Base-by-base conservation (phyloP, 2,888 invertebrate species). In the Ormia ochracea region DNA sequence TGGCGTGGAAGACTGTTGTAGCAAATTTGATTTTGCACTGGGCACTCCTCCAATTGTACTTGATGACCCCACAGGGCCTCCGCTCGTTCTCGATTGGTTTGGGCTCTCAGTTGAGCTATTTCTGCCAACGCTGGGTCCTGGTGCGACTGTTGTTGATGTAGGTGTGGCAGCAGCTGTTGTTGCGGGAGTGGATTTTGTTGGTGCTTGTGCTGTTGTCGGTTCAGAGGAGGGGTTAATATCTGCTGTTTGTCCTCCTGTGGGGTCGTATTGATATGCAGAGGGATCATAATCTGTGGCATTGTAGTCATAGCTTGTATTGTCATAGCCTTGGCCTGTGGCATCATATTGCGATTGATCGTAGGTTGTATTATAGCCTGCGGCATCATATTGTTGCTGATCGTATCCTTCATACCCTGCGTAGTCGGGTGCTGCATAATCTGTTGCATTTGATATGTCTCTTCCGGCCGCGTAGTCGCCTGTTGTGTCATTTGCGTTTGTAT, bases 1-100 rank as follows among this genome's bases (percentile, higher is more conserved):
- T 84, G 88, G 7, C 89, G 89, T 70, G 90, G 90, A 79, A 88
- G 89, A 83, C 90, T 89, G 90, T 90, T 90, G 88, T 85, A 88
- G 82, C 89, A 88, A n/a, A 87, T 84, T 58, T 83, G 87, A 84
- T 85, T 87, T 86, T 85, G 84, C 83, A 82, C 84, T 81, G 84
- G 83, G 65, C 84, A 84, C 41, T 80, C 82, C 31, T 85, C 86
- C 85, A 85, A 82, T 78, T 83, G 86, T 36, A 87, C 81, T 77
- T 88, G 86, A 56, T 86, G 86, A 31, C 89, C 90, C 90, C 89
- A 90, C 68, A 90, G 84, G 38, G 86, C 88, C 85, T 80, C 87
- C 83, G 89, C 89, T 75, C 89, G 88, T 82, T 89, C 87, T 85
- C 86, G 89, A 77, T 89, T 90, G 88, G 83, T 81, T 63, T 82